Evolutionary conservation across 2,888 invertebrate genomes (phyloP).

Genomic region (Andrena camellia): DNA sequence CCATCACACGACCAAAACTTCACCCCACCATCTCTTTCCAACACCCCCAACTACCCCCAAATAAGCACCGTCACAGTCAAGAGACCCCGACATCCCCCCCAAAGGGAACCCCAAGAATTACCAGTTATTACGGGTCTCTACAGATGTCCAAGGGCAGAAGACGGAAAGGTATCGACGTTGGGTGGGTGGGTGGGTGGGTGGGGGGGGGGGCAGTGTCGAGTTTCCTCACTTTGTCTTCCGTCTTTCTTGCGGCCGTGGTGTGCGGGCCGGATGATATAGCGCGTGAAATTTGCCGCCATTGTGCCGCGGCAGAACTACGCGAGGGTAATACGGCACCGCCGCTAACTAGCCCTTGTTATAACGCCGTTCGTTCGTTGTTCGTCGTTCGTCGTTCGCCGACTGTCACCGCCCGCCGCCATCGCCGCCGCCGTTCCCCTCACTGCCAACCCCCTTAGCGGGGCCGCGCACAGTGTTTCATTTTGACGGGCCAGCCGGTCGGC

Average conservation of each 20-base stretch:
- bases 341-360: constrained; percentile 84
- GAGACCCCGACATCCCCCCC: constrained; percentile 45
- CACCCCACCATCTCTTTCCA: neutral
- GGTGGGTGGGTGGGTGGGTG: neutral
- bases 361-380: constrained; percentile 78
- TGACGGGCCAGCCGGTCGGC: constrained; percentile 66
- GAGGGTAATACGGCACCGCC: constrained; percentile 80
- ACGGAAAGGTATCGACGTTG: constrained; percentile 21
- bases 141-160: constrained; percentile 60
- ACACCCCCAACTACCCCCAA: neutral
- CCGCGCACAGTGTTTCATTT: constrained; percentile 63
- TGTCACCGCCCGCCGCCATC: constrained; percentile 32
- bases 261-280: constrained; percentile 78
- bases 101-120: constrained; percentile 71
- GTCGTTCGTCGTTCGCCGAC: constrained; percentile 73
- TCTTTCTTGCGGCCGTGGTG: constrained; percentile 65
- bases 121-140: constrained; percentile 71
- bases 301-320: constrained; percentile 79
- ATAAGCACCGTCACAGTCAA: constrained; percentile 21
- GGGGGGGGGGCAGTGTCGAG: constrained; percentile 13
- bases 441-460: constrained; percentile 17
- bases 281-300: constrained; percentile 84
- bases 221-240: constrained; percentile 55
- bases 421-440: constrained; percentile 1
- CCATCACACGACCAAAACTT: neutral